Conservation (phyloP, 2,888 invertebrate genomes). For the Podabrus alpinus region DNA sequence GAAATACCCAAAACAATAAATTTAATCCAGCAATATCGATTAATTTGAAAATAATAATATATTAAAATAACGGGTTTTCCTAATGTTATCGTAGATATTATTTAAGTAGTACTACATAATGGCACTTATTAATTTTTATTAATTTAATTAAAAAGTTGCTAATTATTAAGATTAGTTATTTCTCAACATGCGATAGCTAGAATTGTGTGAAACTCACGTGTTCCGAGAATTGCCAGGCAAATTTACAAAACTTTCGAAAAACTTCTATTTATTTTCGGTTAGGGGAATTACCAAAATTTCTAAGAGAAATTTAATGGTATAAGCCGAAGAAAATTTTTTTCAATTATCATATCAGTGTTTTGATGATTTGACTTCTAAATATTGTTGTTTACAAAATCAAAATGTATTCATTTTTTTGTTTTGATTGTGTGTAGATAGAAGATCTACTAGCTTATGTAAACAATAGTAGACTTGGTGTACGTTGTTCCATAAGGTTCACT, state of each 20-base stretch:
- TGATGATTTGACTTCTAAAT: background rate
- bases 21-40: no score
- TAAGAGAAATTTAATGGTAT: background rate
- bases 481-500: background rate
- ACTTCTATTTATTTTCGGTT: background rate
- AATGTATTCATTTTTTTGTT: background rate
- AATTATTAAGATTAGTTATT: background rate
- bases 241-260: background rate
- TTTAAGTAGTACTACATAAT: no score
- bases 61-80: background rate
- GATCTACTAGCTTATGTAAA: background rate
- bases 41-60: no score
- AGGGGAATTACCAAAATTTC: background rate
- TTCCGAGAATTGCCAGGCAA: background rate
- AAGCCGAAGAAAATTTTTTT: background rate
- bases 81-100: background rate
- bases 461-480: background rate
- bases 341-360: background rate
- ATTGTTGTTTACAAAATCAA: background rate
- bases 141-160: background rate
- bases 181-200: background rate
- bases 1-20: background rate
- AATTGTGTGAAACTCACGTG: background rate
- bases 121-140: background rate
- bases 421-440: background rate